Base-by-base conservation (phyloP, 2,797 vertebrate genomes). In the Paedocypris micromegethes region DNA sequence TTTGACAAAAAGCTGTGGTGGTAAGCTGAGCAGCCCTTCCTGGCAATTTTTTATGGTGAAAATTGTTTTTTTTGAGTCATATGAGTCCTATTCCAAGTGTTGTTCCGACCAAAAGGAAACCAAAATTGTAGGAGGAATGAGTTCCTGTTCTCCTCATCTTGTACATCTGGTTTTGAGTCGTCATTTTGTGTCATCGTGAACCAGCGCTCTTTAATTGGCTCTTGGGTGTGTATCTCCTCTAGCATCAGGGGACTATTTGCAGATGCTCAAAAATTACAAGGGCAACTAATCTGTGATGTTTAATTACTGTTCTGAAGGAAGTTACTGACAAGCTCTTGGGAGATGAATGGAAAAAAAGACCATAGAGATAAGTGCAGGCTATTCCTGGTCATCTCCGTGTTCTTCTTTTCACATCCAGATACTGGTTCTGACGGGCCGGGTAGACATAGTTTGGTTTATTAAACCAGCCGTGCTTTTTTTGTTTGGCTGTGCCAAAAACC, bases 201-300 rank as follows among this genome's bases (percentile, higher is more conserved):
- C 68, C 64, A 61, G 79, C 65, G 77, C 48, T 40, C 71, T 67
- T 55, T 77, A 56, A 67, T 73, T 65, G 66, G 55, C 59, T 73
- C 53, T 43, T 75, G 66, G 37, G 54, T 72, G 58, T 79, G 64
- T 49, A 62, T 78, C 55, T 72, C 68, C 54, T 77, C 75, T 56
- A 68, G 69, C 58, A 51, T 69, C 68, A 63, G 70, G 77, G 54
- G 58, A 55, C 75, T 63, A 55, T 50, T 54, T 62, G 54, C 70
- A 76, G 67, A 78, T 79, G 81, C 78, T 75, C 78, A 72, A 45
- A 79, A 84, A 81, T 78, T 66, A 75, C 53, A 75, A 57, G 71
- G 66, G 64, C 72, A 80, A 72, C 55, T 72, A 80, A 70, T 71
- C 64, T 67, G 77, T 70, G 47, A 71, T 75, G 79, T 80, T 76